A percentile compares a stretch with the other conserved stretches of the same genome.
Evolutionary conservation across 2,888 invertebrate genomes (phyloP).

Genomic region (Heteropelma amictum): DNA sequence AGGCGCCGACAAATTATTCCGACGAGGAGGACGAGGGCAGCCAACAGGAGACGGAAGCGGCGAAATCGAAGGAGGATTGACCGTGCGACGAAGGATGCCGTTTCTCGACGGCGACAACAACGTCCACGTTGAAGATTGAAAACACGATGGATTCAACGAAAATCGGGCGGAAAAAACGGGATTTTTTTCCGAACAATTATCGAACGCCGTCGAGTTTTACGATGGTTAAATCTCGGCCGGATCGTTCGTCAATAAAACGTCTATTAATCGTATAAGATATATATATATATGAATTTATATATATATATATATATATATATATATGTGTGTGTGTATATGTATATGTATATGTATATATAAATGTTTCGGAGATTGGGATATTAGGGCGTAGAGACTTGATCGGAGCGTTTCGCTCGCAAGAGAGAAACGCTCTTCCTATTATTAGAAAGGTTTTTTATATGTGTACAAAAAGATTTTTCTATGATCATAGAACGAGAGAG

Average conservation of each 20-base stretch:
- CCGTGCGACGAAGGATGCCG: conserved; percentile 57
- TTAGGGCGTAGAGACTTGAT: conserved; percentile 64
- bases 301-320: too few relatives aligned
- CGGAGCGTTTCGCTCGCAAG: conserved; percentile 59
- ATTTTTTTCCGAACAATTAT: too few relatives aligned
- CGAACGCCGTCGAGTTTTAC: too few relatives aligned
- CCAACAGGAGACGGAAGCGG: conserved; percentile 77
- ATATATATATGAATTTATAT: too few relatives aligned
- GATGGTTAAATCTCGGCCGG: too few relatives aligned
- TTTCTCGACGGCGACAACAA: conserved; percentile 55
- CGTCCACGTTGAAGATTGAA: conserved; percentile 36
- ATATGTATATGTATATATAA: too few relatives aligned
- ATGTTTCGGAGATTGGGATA: conserved; percentile 62
- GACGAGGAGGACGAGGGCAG: conserved; percentile 88
- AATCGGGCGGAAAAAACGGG: not conserved
- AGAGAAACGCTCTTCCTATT: conserved; percentile 52
- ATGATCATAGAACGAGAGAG: conserved; percentile 43
- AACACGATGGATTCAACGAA: not conserved
- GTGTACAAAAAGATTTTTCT: conserved; percentile 61
- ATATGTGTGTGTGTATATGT: too few relatives aligned
- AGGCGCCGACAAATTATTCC: conserved; percentile 92
- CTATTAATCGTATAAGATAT: conserved; percentile 62
- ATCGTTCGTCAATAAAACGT: conserved; percentile 61
- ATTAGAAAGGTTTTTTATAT: conserved; percentile 57
- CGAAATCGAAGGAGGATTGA: conserved; percentile 76